These are phyloP conservation scores for Dermatemys mawii DNA, from an alignment of 2,113 vertebrate species.

Conservation along the genomic window DNA sequence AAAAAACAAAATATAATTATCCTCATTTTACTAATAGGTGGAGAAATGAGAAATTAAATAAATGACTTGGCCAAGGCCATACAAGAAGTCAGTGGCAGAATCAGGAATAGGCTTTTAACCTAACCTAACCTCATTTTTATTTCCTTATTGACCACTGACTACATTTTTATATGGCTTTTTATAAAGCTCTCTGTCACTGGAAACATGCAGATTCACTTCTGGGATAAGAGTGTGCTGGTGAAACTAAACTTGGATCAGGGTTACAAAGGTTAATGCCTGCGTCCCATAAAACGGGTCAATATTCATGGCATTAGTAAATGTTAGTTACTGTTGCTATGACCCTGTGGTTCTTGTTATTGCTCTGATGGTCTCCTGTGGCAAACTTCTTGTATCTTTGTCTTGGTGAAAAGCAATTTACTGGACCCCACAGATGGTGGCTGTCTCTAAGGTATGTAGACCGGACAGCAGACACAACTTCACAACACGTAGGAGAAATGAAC, in stretches of 20 bases:
- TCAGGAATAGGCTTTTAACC: neutral
- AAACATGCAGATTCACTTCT: rapidly evolving
- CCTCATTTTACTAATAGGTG: neutral
- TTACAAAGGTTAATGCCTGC: neutral
- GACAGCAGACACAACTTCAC: neutral
- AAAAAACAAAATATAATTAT: neutral
- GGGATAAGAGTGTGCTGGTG: rapidly evolving
- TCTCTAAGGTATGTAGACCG: neutral
- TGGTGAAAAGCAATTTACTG: neutral
- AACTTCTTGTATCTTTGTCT: neutral
- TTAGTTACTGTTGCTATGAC: neutral
- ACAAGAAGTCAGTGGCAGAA: neutral
- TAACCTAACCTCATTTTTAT: neutral
- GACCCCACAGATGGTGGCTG: neutral
- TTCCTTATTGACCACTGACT: neutral
- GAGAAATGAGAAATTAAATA: constrained; percentile 5
- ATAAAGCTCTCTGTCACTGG: neutral
- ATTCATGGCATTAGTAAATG: neutral
- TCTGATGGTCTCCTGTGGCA: neutral
- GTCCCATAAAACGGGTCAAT: neutral
- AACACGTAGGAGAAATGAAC: neutral
- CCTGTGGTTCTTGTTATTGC: neutral
- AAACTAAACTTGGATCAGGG: neutral
- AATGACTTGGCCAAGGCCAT: neutral
- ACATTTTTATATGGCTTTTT: neutral